These are phyloP conservation scores for Hyles euphorbiae DNA, from an alignment of 1,140 invertebrate genomes.

Conservation along the genomic window DNA sequence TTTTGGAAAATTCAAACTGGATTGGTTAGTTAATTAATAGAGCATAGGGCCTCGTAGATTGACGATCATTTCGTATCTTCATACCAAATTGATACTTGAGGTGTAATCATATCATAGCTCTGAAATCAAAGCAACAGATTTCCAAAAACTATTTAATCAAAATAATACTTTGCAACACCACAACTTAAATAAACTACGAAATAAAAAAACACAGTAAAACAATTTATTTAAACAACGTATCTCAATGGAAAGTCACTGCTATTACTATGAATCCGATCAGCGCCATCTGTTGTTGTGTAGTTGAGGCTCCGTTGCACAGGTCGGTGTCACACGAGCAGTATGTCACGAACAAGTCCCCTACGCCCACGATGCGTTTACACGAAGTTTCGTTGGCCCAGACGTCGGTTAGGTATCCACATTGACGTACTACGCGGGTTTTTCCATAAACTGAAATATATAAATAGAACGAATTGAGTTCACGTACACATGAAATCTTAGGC, in stretches of 20 bases:
- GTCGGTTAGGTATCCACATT: constrained; percentile 84
- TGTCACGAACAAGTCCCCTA: constrained; percentile 82
- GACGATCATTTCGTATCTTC: too few relatives aligned
- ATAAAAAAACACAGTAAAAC: not conserved
- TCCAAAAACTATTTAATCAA: too few relatives aligned
- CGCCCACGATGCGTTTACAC: constrained; percentile 81
- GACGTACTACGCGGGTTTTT: constrained; percentile 82
- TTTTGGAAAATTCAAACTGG: not conserved
- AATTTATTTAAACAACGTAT: too few relatives aligned
- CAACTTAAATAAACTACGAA: not conserved
- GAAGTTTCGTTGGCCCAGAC: constrained; percentile 75
- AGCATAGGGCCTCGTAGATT: too few relatives aligned
- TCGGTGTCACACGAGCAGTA: constrained; percentile 86
- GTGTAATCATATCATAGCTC: too few relatives aligned
- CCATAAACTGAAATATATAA: constrained; percentile 80
- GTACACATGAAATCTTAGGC: not conserved
- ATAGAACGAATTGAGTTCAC: constrained; percentile 4
- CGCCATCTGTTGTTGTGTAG: constrained; percentile 21
- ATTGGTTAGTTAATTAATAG: too few relatives aligned
- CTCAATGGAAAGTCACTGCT: too few relatives aligned
- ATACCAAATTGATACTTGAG: too few relatives aligned
- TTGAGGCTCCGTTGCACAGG: constrained; percentile 80
- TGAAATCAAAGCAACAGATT: too few relatives aligned
- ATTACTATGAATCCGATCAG: constrained; percentile 1
- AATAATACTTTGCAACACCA: too few relatives aligned